Base-by-base conservation (phyloP, 1,140 invertebrate species). In the Caenorhabditis latens region DNA sequence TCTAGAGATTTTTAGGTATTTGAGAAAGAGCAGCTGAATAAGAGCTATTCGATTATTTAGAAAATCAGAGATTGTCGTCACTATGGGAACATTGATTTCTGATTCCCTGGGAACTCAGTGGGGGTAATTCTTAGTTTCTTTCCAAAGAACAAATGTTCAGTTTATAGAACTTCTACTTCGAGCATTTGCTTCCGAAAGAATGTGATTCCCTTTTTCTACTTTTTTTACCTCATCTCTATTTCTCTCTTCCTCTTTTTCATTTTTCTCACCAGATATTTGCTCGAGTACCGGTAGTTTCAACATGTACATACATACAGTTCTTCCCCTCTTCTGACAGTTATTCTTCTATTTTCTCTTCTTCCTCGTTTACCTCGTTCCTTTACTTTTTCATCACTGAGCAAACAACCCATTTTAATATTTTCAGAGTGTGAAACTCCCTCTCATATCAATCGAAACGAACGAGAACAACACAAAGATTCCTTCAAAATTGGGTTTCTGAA, bases 251-350 rank as follows among this genome's bases (percentile, higher is more conserved):
- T 50, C 46, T 79, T 13, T 50, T 50, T 79, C 46, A 32, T 79
- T n/a, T 79, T 48, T 75, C 43, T 75, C 43, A 46, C 43, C 67
- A 48, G 42, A 48, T 79, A 79, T 79, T 79, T 79, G 71, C 71
- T 79, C 43, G 32, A 21, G 71, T 79, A 79, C 71, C 71, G 71
- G 71, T 79, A 79, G 71, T 79, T 79, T 21, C 71, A 79, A 79
- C 71, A 79, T 79, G 46, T 50, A 48, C 43, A 48, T 50, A 43
- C 71, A 79, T 40, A 21, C 71, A 2, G 21, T 63, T 63, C 32
- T 63, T 40, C 61, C n/a, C 40, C 63, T 9, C 63, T 67, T 40
- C 50, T 67, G 13, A 67, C 71, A 32, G 40, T 79, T 24, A 58
- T 50, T 50, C 46, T 50, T 79, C 46, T 79, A 71, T 71, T 71